Base-by-base conservation (phyloP, 2,888 invertebrate species). In the Eupithecia subfuscata region DNA sequence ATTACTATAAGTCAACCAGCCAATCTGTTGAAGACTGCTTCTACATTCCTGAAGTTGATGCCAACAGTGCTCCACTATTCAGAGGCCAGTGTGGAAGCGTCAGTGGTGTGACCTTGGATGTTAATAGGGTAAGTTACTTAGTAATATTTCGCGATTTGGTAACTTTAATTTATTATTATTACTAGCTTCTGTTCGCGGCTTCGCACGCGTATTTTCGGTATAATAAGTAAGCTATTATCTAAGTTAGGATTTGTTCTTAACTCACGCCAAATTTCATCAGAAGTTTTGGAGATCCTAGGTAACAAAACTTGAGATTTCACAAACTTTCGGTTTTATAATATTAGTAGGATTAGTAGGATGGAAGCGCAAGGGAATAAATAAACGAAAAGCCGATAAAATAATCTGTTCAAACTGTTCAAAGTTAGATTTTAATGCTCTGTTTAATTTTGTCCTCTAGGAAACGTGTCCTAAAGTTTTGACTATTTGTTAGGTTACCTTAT, bases 21-120 rank as follows among this genome's bases (percentile, higher is more conserved):
- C 94, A 95, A 74, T 83, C 82, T 5, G 89, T 87, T n/a, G 91
- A 87, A 1, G 87, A 85, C 56, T 94, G 94, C 82, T 93, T 93
- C 86, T 93, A 92, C 74, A 81, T 93, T 7, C 94, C 94, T 0
- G 85, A 86, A 56, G 75, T 89, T 0, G 81, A 88, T 30, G 76
- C 80, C 4, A 80, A 86, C 37, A 77, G 80, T 52, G 87, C 90
- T 0, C 87, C 90, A 0, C 37, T 84, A 11, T 92, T 93, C 70
- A 90, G 93, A 85, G 92, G 92, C 77, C 87, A 88, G 18, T 94
- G 94, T 75, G 88, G 84, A 22, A 79, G 81, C 70, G 75, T 90
- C 4, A 78, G 77, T 40, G 89, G 89, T 25, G 81, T 91, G 0
- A 73, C 81, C 79, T 93, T 94, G 69, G 78, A 91, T 78, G 78